phyloP scores from a whole-genome alignment of 2,113 vertebrate species.

The Xenotilapia caudafasciata region DNA sequence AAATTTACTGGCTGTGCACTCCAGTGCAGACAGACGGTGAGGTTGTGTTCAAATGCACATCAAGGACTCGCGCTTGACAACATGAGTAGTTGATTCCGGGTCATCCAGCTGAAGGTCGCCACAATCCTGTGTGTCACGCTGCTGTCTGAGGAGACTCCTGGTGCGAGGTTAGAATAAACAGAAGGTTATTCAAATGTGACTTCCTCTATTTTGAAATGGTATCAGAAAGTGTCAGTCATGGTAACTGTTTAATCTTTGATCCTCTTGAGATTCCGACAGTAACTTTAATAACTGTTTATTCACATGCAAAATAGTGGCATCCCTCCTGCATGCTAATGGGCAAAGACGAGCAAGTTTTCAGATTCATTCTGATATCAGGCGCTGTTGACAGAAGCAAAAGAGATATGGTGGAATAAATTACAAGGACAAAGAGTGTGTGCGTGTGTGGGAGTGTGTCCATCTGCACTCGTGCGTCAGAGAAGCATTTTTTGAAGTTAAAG shows the following conservation, averaged over 20 bases:
- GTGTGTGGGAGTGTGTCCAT: not conserved
- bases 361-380: slow-evolving; percentile 15
- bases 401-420: not conserved
- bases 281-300: slow-evolving; percentile 48
- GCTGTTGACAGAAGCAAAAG: slow-evolving; percentile 7
- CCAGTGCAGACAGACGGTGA: not conserved
- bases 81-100: not conserved
- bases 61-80: not conserved
- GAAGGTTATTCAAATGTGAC: slow-evolving; percentile 5
- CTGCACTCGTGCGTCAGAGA: not conserved
- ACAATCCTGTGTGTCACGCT: not conserved
- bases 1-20: not conserved
- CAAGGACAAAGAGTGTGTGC: not conserved
- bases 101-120: not conserved
- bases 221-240: slow-evolving; percentile 4
- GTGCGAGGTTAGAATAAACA: not conserved
- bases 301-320: slow-evolving; percentile 11
- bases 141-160: not conserved
- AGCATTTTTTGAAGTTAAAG: not conserved
- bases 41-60: not conserved
- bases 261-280: slow-evolving; percentile 5
- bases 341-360: slow-evolving; percentile 5
- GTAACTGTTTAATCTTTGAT: slow-evolving; percentile 29
- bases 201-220: not conserved
- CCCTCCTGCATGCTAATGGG: slow-evolving; percentile 31